Conservation (phyloP, 2,888 invertebrate genomes). For the Sphaerophoria taeniata region DNA sequence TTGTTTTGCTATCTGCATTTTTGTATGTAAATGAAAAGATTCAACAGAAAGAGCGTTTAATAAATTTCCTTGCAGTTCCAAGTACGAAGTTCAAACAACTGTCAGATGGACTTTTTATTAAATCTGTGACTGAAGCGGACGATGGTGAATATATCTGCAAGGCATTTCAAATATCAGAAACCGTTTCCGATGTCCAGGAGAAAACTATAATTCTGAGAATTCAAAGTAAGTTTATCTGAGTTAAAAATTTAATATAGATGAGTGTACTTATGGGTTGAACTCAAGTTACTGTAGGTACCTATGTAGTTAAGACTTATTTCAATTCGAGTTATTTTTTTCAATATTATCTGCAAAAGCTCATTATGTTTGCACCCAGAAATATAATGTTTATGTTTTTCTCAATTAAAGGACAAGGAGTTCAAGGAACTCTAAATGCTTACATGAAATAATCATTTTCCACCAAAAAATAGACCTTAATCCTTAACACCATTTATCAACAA, state of each 20-base stretch:
- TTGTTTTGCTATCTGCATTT: constrained; percentile 17
- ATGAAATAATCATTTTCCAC: no score
- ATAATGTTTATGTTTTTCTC: no score
- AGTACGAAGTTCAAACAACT: constrained; percentile 83
- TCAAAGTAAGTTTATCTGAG: constrained; percentile 84
- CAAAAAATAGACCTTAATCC: no score
- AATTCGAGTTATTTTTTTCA: no score
- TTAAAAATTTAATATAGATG: neutral
- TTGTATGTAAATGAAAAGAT: constrained; percentile 17
- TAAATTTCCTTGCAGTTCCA: constrained; percentile 77
- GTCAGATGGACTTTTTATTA: constrained; percentile 85
- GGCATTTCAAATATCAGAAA: constrained; percentile 84
- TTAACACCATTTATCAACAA: no score
- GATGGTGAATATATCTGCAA: constrained; percentile 85
- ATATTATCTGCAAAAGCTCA: no score
- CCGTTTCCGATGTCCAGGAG: constrained; percentile 84
- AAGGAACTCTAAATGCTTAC: no score
- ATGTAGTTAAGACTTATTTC: no score
- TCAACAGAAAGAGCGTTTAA: constrained; percentile 24
- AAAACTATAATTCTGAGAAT: constrained; percentile 84
- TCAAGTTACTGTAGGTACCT: neutral
- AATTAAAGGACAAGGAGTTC: no score
- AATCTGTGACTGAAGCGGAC: constrained; percentile 84
- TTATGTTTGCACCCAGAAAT: no score
- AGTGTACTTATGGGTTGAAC: neutral